Evolutionary conservation across 2,113 vertebrate genomes (phyloP).

Genomic region (Oceanodroma tethys): DNA sequence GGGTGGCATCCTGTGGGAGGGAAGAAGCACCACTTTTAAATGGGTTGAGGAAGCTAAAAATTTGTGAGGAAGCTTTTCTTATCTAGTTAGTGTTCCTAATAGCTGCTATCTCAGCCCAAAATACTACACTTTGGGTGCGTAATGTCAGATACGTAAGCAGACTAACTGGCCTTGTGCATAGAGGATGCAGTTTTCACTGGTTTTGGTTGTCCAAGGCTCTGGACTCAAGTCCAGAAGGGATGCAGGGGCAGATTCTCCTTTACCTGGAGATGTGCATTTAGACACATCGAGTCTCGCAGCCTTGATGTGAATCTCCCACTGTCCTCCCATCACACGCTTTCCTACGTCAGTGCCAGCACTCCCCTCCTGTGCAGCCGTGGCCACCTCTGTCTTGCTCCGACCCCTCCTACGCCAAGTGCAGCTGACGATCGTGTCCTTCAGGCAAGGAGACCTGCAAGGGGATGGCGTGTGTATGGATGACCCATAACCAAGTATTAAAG

Average conservation of each 20-base stretch:
- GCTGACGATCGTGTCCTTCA: neutral
- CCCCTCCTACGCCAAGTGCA: neutral
- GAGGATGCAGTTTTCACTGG: neutral
- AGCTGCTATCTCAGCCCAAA: neutral
- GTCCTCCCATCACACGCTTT: neutral
- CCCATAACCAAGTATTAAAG: neutral
- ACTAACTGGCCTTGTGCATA: neutral
- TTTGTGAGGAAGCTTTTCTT: neutral
- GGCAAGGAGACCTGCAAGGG: neutral
- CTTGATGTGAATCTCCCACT: neutral
- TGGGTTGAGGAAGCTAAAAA: neutral
- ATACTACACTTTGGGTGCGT: neutral
- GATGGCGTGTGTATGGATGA: neutral
- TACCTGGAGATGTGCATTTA: neutral
- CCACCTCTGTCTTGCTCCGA: neutral
- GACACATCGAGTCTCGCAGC: neutral
- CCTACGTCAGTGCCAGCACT: accelerated
- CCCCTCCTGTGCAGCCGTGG: accelerated
- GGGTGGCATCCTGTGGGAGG: neutral
- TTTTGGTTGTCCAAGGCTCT: neutral
- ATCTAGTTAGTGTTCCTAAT: neutral
- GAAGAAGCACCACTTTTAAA: neutral
- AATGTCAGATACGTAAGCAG: neutral
- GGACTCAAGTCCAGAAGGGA: neutral
- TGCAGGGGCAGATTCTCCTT: neutral